A percentile compares a stretch with the other conserved stretches of the same genome.
Evolutionary conservation across 1,140 invertebrate genomes (phyloP).

Genomic region (Caerostris darwini): DNA sequence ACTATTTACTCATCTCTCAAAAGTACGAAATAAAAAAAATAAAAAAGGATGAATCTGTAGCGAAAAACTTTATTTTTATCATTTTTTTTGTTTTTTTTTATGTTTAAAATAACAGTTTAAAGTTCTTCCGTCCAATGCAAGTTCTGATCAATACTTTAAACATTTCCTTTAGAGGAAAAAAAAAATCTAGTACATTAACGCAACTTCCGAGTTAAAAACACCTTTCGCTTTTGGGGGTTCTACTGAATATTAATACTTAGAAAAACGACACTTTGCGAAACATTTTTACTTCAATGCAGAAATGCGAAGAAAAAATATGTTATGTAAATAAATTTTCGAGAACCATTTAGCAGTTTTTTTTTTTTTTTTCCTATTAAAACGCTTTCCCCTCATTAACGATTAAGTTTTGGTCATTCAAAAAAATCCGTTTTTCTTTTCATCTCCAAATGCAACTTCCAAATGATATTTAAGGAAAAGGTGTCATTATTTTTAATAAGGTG

Average conservation of each 20-base stretch:
- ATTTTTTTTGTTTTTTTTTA: not conserved
- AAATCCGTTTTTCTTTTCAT: not conserved
- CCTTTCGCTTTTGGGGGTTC: not conserved
- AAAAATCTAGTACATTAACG: not conserved
- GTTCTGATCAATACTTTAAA: not conserved
- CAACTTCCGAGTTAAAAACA: not conserved
- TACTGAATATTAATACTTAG: not conserved
- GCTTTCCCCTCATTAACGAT: not conserved
- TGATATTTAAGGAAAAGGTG: not conserved
- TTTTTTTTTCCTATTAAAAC: not conserved
- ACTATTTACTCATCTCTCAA: not conserved
- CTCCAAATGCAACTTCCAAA: not conserved
- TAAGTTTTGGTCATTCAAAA: not conserved
- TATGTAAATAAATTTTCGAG: not conserved
- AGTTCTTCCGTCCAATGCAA: not conserved
- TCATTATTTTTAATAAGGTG: constrained; percentile 4
- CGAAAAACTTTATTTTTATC: not conserved
- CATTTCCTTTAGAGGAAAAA: not conserved
- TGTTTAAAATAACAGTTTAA: constrained; percentile 6
- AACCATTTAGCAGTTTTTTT: not conserved
- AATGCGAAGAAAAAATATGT: not conserved
- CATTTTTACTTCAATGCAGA: not conserved
- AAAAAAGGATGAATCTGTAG: not conserved
- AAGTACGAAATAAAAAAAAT: not conserved
- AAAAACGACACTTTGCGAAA: not conserved